A percentile compares a stretch with the other conserved stretches of the same genome.
Conservation (phyloP, 2,888 invertebrate species). For the Tachina lurida region DNA sequence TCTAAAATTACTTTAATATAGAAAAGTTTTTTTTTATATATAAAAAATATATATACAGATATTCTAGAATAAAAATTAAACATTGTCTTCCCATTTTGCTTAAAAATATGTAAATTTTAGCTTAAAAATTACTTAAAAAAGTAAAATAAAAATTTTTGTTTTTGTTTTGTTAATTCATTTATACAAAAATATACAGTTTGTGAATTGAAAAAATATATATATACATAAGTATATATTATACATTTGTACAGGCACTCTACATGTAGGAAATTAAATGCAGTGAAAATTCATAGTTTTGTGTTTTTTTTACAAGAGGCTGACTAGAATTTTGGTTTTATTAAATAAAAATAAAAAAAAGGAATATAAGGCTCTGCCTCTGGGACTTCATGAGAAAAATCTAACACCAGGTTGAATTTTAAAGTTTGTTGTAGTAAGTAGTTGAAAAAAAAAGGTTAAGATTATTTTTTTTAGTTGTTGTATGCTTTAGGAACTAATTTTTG, state of each 20-base stretch:
- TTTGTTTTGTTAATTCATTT: conserved; percentile 64
- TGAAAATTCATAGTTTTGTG: conserved; percentile 70
- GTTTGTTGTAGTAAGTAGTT: conserved; percentile 17
- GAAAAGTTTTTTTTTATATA: conserved; percentile 36
- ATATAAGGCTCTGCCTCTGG: conserved; percentile 64
- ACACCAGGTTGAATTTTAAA: conserved; percentile 58
- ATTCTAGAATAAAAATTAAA: conserved; percentile 49
- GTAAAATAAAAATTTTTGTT: conserved; percentile 18
- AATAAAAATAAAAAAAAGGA: conserved; percentile 34
- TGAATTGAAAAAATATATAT: conserved; percentile 41
- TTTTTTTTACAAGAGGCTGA: conserved; percentile 77
- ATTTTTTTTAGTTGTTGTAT: conserved; percentile 56
- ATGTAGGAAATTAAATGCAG: conserved; percentile 72
- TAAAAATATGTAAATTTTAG: conserved; percentile 49
- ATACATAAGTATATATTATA: conserved; percentile 60
- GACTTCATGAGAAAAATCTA: conserved; percentile 31
- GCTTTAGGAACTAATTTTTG: conserved; percentile 83
- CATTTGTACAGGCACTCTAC: conserved; percentile 75
- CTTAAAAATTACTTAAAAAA: conserved; percentile 68
- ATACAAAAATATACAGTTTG: conserved; percentile 74
- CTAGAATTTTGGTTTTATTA: conserved; percentile 75
- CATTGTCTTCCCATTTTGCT: conserved; percentile 70
- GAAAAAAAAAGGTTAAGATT: conserved; percentile 11
- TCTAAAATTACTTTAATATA: conserved; percentile 45
- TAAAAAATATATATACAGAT: conserved; percentile 44